Base-by-base conservation (phyloP, 2,797 vertebrate genomes). In the Cygnus olor region DNA sequence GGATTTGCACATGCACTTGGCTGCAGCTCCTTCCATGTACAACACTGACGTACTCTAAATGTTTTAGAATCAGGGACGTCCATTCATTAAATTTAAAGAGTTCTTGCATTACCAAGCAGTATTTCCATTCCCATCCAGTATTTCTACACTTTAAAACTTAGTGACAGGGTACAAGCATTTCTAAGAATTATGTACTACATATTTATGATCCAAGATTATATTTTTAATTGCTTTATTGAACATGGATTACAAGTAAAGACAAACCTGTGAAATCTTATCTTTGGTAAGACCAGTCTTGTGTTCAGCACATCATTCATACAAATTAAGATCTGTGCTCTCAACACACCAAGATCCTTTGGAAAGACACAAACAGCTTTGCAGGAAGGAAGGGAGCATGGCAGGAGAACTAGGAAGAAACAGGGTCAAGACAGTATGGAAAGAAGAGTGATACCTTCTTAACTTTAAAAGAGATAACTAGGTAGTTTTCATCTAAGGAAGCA, bases 401-500 rank as follows among this genome's bases (percentile, higher is more conserved):
- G 63, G 73, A 94, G 63, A 91, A 84, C 81, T 70, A 94, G 91
- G 88, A 96, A 94, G 40, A 90, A 32, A 88, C 13, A 20, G 70
- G 73, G 93, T 88, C 95, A 93, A 86, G 65, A 63, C 66, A 78
- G 72, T 66, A 88, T 17, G 77, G 63, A 86, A 86, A 86, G 73
- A 90, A 64, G 73, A 96, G 53, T 72, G 66, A 79, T 86, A 77
- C 58, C 82, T 76, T 84, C 69, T 91, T 32, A 61, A 81, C 65
- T 91, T 81, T 57, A 88, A 63, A 76, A 93, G 18, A 88, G 94
- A 95, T 85, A 96, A 94, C 85, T 65, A 86, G 27, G 42, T 56
- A 95, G 80, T 57, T 90, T 95, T 94, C 80, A 88, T 94, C 60
- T 81, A 84, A 88, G 88, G 85, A 95, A 93, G 74, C 80, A 32